A percentile compares a stretch with the other conserved stretches of the same genome.
These are phyloP conservation scores for Camponotus vicinus DNA, from an alignment of 1,140 invertebrate genomes.

Conservation along the genomic window DNA sequence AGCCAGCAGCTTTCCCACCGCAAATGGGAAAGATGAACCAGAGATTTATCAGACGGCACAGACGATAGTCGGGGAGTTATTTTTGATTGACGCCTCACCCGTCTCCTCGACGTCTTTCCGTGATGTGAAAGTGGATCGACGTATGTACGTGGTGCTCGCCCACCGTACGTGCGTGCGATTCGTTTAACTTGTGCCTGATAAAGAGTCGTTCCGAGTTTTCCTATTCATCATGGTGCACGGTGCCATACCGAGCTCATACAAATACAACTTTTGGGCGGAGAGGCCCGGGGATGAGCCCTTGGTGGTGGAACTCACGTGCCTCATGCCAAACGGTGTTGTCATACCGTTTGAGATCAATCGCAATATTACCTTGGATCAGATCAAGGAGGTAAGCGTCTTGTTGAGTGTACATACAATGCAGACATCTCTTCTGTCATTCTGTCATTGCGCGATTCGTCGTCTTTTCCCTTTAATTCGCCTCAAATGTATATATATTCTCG, in stretches of 20 bases:
- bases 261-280: constrained; percentile 89
- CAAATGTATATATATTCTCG: no score
- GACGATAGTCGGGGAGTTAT: background rate
- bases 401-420: background rate
- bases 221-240: constrained; percentile 88
- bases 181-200: constrained; percentile 34
- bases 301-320: constrained; percentile 91
- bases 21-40: constrained; percentile 35
- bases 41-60: background rate
- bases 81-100: constrained; percentile 27
- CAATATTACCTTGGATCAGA: constrained; percentile 92
- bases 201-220: background rate
- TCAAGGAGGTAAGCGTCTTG: constrained; percentile 91
- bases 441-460: no score
- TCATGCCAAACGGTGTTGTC: constrained; percentile 94
- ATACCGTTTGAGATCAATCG: constrained; percentile 90
- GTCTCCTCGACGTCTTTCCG: background rate
- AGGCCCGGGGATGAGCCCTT: constrained; percentile 85
- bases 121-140: constrained; percentile 40
- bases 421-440: background rate
- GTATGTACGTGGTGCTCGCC: constrained; percentile 33
- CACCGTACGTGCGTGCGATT: constrained; percentile 11
- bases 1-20: background rate
- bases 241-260: constrained; percentile 87
- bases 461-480: no score